A percentile compares a stretch with the other conserved stretches of the same genome.
These are phyloP conservation scores for Brachycybe producta DNA, from an alignment of 2,888 invertebrate genomes.

Conservation along the genomic window DNA sequence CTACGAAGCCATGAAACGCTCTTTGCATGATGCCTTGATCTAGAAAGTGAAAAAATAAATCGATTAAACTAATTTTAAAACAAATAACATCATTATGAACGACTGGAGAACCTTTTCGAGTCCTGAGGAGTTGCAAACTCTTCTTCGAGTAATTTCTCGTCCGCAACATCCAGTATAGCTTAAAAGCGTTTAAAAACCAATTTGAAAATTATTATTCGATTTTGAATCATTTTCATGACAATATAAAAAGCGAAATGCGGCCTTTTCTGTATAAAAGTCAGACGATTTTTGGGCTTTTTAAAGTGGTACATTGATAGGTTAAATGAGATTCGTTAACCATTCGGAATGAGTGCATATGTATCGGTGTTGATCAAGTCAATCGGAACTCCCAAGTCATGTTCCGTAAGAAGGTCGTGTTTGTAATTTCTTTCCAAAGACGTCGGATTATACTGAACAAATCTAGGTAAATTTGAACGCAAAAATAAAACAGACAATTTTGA, in stretches of 20 bases:
- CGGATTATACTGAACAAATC: constrained; percentile 89
- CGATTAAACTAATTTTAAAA: background rate
- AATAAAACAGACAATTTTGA: background rate
- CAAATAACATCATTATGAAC: background rate
- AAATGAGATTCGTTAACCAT: constrained; percentile 36
- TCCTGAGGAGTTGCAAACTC: constrained; percentile 79
- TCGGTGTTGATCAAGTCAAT: constrained; percentile 95
- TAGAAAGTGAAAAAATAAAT: constrained; percentile 23
- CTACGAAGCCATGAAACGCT: constrained; percentile 96
- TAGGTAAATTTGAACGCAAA: constrained; percentile 26
- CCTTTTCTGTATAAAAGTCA: no score
- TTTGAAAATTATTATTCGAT: background rate
- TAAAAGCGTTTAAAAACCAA: constrained; percentile 19
- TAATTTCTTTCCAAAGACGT: constrained; percentile 88
- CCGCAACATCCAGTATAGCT: constrained; percentile 61
- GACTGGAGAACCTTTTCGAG: constrained; percentile 48
- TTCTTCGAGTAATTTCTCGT: constrained; percentile 91
- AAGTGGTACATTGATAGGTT: background rate
- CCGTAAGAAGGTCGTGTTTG: constrained; percentile 91
- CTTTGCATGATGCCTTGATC: constrained; percentile 86
- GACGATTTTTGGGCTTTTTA: no score
- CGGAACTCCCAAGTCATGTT: constrained; percentile 92
- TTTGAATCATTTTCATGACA: background rate
- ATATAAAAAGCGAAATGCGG: background rate
- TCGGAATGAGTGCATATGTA: constrained; percentile 67